Evolutionary conservation across 1,140 invertebrate genomes (phyloP).

Genomic region (Zelostemma sp.): DNA sequence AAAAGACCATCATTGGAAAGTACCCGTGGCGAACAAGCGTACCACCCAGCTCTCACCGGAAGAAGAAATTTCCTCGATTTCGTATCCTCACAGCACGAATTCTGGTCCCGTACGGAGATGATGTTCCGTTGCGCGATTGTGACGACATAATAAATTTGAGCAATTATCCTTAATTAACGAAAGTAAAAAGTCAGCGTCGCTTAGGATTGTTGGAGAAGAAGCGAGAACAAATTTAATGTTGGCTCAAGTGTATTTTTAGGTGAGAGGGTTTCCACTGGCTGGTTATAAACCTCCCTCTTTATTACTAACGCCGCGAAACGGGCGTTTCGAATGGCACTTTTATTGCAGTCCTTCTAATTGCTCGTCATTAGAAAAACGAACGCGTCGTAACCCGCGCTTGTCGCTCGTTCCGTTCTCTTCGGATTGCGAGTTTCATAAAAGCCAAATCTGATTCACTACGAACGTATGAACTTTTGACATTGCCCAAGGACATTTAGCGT

Average conservation of each 20-base stretch:
- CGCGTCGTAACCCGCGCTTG: constrained; percentile 56
- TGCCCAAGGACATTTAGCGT: constrained; percentile 29
- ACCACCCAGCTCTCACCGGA: constrained; percentile 10
- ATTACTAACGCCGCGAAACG: constrained; percentile 55
- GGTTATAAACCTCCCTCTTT: constrained; percentile 59
- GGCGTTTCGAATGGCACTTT: constrained; percentile 64
- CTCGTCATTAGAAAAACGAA: constrained; percentile 61
- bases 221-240: constrained; percentile 54
- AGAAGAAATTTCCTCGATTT: constrained; percentile 8
- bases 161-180: constrained; percentile 63
- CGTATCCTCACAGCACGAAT: constrained; percentile 2
- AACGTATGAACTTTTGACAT: constrained; percentile 34
- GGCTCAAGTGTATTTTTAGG: constrained; percentile 59
- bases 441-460: constrained; percentile 39
- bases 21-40: not conserved
- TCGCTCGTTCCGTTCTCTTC: constrained; percentile 48
- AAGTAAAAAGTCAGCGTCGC: constrained; percentile 52
- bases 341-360: constrained; percentile 65
- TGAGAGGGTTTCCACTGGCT: constrained; percentile 48
- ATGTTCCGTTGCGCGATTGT: constrained; percentile 22
- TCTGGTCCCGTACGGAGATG: constrained; percentile 20
- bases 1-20: constrained; percentile 1
- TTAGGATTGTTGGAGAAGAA: constrained; percentile 9
- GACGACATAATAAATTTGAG: constrained; percentile 61
- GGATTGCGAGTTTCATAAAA: constrained; percentile 43